phyloP scores from a whole-genome alignment of 1,140 invertebrate genomes.

The Cyclina sinensis region DNA sequence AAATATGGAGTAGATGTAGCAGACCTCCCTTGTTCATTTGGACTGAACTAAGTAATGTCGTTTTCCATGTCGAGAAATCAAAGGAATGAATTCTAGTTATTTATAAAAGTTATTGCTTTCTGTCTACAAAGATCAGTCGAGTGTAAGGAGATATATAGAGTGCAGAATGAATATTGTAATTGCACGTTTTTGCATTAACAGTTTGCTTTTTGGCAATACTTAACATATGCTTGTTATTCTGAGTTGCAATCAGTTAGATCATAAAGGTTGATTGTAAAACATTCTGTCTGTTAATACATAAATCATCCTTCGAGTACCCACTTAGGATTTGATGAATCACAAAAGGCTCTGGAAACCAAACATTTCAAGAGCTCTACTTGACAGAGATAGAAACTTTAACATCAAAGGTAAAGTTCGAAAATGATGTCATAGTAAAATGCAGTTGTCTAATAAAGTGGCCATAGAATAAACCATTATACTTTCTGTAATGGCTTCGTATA shows the following conservation, averaged over 20 bases:
- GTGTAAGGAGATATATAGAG: no score
- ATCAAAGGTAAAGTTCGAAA: not conserved
- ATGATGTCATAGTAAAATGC: not conserved
- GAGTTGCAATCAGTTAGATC: not conserved
- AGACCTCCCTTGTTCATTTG: no score
- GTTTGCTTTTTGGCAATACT: not conserved
- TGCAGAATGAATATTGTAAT: no score
- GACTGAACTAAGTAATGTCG: no score
- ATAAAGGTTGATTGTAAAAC: not conserved
- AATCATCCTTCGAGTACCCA: constrained; percentile 18
- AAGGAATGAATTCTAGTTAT: no score
- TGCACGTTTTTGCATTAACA: no score
- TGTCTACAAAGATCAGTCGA: no score
- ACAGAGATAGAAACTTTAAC: not conserved
- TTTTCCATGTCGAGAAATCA: no score
- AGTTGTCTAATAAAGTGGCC: not conserved
- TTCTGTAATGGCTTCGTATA: not conserved
- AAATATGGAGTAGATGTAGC: no score
- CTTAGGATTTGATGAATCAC: not conserved
- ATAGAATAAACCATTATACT: not conserved
- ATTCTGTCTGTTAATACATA: not conserved
- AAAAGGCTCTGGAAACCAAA: not conserved
- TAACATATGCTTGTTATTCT: constrained; percentile 1
- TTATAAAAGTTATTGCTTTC: no score
- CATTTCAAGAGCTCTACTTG: not conserved